Conservation (phyloP, 2,113 vertebrate genomes). For the Fulmarus glacialis region DNA sequence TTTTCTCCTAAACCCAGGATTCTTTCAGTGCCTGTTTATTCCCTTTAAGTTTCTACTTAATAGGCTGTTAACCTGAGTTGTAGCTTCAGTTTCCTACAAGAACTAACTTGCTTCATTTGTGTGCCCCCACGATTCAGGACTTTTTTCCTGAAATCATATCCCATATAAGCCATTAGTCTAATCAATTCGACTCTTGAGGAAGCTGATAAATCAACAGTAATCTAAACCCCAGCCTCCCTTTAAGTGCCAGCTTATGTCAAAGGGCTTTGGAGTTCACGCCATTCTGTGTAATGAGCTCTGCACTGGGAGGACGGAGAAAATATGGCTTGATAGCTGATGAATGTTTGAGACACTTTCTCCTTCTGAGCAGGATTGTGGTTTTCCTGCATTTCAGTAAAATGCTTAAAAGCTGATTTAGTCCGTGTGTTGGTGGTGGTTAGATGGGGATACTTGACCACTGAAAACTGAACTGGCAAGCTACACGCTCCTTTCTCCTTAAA, state of each 20-base stretch:
- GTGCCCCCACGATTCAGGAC: not conserved
- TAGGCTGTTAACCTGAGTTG: not conserved
- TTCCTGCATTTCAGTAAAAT: slow-evolving; percentile 18
- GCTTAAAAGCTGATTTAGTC: slow-evolving; percentile 53
- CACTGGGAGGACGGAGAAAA: not conserved
- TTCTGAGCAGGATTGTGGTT: not conserved
- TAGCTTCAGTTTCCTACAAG: not conserved
- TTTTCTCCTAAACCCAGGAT: not conserved
- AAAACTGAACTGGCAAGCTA: slow-evolving; percentile 48
- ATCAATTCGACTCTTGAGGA: not conserved
- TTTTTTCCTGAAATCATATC: not conserved
- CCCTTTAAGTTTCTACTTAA: not conserved
- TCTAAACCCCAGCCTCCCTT: not conserved
- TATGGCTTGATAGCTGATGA: not conserved
- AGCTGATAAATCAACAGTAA: slow-evolving; percentile 18
- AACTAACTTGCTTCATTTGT: not conserved
- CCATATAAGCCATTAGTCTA: not conserved
- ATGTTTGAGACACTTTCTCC: not conserved
- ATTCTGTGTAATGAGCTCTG: not conserved
- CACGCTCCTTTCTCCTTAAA: slow-evolving; percentile 42
- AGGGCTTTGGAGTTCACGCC: not conserved
- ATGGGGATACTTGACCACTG: slow-evolving; percentile 35
- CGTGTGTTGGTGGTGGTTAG: not conserved
- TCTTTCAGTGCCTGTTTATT: not conserved
- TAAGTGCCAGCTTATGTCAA: not conserved